Evolutionary conservation across 2,113 vertebrate genomes (phyloP).

Genomic region (Petroica traversi): DNA sequence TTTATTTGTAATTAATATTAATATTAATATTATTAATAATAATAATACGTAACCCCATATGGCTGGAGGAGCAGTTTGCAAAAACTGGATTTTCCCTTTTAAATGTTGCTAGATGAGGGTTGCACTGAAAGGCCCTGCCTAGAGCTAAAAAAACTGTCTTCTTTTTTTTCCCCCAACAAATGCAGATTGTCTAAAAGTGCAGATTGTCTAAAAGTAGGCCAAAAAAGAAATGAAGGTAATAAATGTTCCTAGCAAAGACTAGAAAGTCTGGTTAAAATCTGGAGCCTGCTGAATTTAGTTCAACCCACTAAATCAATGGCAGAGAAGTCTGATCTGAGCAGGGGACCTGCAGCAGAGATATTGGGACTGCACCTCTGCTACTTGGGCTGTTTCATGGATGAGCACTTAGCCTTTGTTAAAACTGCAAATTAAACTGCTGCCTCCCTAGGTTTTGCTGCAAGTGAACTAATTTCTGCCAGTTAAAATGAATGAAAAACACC

Average conservation of each 20-base stretch:
- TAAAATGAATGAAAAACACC: not conserved
- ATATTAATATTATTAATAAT: not conserved
- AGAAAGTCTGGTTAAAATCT: not conserved
- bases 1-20: not conserved
- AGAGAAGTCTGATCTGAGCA: not conserved
- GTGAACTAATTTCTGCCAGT: not conserved
- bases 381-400: not conserved
- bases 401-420: not conserved
- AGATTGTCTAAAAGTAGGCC: not conserved
- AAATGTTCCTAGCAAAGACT: not conserved
- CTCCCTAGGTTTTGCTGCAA: not conserved
- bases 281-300: not conserved
- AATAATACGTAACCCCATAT: not conserved
- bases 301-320: not conserved
- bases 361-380: not conserved
- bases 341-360: not conserved
- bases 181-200: not conserved
- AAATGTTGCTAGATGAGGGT: not conserved
- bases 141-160: not conserved
- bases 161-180: rapidly evolving
- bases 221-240: not conserved
- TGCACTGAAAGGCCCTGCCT: not conserved
- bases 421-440: not conserved
- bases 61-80: not conserved
- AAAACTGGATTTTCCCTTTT: not conserved